Evolutionary conservation across 30 jellyfish, hydroid and myxozoan genomes (phyloP).

Genomic region (Aurelia coerulea): DNA sequence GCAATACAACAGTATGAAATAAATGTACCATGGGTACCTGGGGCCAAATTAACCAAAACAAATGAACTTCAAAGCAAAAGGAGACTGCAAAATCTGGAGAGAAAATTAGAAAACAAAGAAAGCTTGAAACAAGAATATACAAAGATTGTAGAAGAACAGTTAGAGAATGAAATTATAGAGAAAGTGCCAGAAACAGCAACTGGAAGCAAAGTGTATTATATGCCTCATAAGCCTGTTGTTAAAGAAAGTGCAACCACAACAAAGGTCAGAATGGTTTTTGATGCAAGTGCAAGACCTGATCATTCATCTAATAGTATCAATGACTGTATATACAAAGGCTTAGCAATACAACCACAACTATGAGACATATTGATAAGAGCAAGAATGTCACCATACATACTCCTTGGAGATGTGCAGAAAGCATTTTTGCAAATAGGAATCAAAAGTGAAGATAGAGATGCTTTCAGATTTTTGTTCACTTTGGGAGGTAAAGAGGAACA

Average conservation of each 20-base stretch:
- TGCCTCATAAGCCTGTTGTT: slow-evolving; percentile 18
- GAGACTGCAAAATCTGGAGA: slow-evolving; percentile 13
- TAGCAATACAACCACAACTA: slow-evolving; percentile 1
- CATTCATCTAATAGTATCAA: not conserved
- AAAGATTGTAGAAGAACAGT: slow-evolving; percentile 13
- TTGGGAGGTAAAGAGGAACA: slow-evolving; percentile 21
- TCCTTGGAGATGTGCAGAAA: not conserved
- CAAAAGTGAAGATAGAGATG: too few relatives aligned
- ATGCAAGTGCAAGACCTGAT: slow-evolving; percentile 10
- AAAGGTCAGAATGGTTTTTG: not conserved
- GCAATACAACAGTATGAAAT: too few relatives aligned
- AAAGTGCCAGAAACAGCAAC: slow-evolving; percentile 9
- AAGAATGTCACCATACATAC: slow-evolving; percentile 4
- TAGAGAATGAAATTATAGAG: not conserved
- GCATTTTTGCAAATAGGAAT: too few relatives aligned
- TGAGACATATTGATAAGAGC: slow-evolving; percentile 1
- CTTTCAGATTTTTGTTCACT: not conserved
- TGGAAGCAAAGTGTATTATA: not conserved
- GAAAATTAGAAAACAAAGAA: slow-evolving; percentile 3
- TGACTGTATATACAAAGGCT: not conserved
- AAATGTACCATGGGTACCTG: slow-evolving; percentile 38
- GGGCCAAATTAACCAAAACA: not conserved
- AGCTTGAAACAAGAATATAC: slow-evolving; percentile 6
- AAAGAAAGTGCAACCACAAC: not conserved
- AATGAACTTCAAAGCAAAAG: slow-evolving; percentile 25